phyloP scores from a whole-genome alignment of 2,888 invertebrate species.

The Macaria liturata region DNA sequence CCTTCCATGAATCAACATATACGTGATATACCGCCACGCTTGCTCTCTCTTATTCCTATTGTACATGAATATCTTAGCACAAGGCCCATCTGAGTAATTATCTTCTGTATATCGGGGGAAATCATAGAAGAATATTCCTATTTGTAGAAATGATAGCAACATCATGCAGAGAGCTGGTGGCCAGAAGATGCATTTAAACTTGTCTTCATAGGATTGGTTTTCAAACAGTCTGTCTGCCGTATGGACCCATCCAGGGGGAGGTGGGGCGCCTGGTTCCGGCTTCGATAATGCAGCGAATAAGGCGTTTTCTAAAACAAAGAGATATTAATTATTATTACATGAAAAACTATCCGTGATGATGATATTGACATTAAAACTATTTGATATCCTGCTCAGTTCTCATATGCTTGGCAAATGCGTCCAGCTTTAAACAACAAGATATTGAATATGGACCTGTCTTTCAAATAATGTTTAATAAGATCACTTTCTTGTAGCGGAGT shows the following conservation, averaged over 20 bases:
- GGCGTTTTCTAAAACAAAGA: not conserved
- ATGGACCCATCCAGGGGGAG: not conserved
- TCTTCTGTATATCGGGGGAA: not conserved
- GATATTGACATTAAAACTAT: too few species aligned
- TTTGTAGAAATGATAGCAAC: not conserved
- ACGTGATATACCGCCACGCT: not conserved
- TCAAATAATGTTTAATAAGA: too few species aligned
- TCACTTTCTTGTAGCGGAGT: too few species aligned
- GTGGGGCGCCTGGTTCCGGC: not conserved
- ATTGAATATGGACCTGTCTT: too few species aligned
- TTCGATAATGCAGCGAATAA: not conserved
- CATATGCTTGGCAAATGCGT: too few species aligned
- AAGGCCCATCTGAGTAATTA: too few species aligned
- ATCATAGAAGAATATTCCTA: not conserved
- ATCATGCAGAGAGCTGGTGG: not conserved
- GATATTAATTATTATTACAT: too few species aligned
- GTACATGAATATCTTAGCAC: not conserved
- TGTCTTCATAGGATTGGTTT: not conserved
- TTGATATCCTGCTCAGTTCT: too few species aligned
- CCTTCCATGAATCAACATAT: not conserved
- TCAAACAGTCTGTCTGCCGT: not conserved
- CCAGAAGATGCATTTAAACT: not conserved
- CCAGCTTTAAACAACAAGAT: too few species aligned
- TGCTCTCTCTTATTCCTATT: slow-evolving; percentile 2
- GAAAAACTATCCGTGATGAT: too few species aligned